Evolutionary conservation across 1,140 invertebrate genomes (phyloP), one percentile per base, ranked within the genome.

Genomic region (Drosophila takahashii): DNA sequence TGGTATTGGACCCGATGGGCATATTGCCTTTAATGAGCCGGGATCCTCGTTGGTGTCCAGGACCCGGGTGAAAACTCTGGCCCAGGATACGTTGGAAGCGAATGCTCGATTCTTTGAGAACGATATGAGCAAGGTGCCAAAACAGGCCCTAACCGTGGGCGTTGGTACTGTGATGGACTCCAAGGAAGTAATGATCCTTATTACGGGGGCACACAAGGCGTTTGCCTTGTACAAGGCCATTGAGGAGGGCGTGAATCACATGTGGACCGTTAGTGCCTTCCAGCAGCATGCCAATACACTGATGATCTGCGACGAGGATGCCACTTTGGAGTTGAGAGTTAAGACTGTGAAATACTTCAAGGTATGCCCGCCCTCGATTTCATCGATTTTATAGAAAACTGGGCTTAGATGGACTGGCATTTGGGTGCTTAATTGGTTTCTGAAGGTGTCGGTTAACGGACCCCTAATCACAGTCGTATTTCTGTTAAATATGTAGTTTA

Each of bases 281-380:
- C 99, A 99, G 93, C 97, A 98, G 92, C 98, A 99, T 93, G 95
- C 96, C 39, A 95, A 95, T 75, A 96, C 97, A 5, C 94, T 99
- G 16, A 98, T 99, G 93, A 94, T 99, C 48, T 99, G 98, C 92
- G 99, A 99, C 93, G 98, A 99, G 93, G 98, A 98, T 93, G 98
- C 99, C 41, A 99, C 99, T 7, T 92, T 98, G 57, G 99, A 99
- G 93, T 93, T 99, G 61, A 95, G 97, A 86, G 98, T 99, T 16
- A 99, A 99, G 93, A 99, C 99, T 72, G 98, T 99, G 62, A 99
- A 99, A 94, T 99, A 99, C 93, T 99, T 99, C 93, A 99, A 99
- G 95, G 97, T 97, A 93, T 86, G 85, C 74, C 71, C 72, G 41
- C 72, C 71, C 29, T 39, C 50, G 18, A 51, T 32, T 7, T 26